These are phyloP conservation scores for Galago senegalensis DNA, from an alignment of 2,797 vertebrate genomes.

Conservation along the genomic window DNA sequence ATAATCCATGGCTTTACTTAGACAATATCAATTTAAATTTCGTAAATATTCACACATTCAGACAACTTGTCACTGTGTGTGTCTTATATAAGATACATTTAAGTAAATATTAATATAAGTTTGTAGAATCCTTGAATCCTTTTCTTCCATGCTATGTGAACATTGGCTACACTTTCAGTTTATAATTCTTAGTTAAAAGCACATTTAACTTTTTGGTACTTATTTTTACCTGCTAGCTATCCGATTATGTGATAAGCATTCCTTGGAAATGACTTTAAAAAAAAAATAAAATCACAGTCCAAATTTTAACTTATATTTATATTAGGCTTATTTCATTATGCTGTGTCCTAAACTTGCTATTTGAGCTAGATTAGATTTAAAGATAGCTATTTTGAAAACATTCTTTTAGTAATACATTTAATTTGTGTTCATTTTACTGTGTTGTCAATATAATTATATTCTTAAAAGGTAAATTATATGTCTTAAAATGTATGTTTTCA, in stretches of 20 bases:
- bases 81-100: background rate
- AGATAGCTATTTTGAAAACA: conserved; percentile 73
- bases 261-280: conserved; percentile 75
- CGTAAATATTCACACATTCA: background rate
- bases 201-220: conserved; percentile 4
- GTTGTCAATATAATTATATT: conserved; percentile 72
- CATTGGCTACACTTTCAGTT: background rate
- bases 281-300: conserved; percentile 92
- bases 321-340: conserved; percentile 73
- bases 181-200: conserved; percentile 38
- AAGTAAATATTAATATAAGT: conserved; percentile 6
- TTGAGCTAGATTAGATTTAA: conserved; percentile 75
- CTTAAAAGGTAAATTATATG: conserved; percentile 72
- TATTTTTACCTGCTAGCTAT: conserved; percentile 35
- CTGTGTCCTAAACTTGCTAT: conserved; percentile 82
- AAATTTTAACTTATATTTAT: conserved; percentile 85
- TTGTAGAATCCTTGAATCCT: background rate
- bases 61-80: background rate
- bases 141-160: conserved; percentile 9
- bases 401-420: conserved; percentile 60
- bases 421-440: conserved; percentile 77
- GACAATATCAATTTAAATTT: conserved; percentile 4
- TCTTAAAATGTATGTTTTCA: conserved; percentile 73
- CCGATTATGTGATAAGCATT: conserved; percentile 79
- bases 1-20: background rate